Conservation (phyloP, 2,113 vertebrate species). For the Opisthocomus hoazin region DNA sequence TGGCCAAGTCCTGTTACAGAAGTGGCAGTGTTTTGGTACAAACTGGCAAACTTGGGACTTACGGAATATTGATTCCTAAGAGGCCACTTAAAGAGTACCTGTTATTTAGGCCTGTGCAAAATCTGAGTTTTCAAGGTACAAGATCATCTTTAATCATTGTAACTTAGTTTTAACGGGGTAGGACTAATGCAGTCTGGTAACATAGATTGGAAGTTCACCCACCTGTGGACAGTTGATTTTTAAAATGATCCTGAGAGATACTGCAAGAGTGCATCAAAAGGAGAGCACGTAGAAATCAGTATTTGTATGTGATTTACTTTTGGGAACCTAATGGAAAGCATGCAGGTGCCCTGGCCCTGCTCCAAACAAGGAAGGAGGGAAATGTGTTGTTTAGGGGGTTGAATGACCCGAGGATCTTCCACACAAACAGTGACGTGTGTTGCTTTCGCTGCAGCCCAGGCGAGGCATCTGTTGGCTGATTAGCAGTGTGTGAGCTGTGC, state of each 20-base stretch:
- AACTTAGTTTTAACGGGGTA: neutral
- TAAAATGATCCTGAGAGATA: neutral
- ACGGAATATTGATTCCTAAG: neutral
- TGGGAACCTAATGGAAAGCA: neutral
- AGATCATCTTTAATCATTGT: neutral
- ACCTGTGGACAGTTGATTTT: neutral
- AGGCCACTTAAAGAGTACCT: neutral
- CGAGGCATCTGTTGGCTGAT: neutral
- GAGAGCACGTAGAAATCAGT: rapidly evolving
- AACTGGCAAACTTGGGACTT: neutral
- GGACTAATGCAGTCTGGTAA: neutral
- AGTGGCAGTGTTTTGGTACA: neutral
- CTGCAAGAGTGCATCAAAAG: neutral
- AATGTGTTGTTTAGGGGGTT: neutral
- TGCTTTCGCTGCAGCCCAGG: neutral
- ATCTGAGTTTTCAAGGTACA: neutral
- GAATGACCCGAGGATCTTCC: neutral
- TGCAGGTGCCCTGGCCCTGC: neutral
- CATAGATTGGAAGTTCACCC: neutral
- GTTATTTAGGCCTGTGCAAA: neutral
- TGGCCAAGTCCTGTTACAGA: neutral
- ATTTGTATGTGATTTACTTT: neutral
- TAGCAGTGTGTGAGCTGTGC: neutral
- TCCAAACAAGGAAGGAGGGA: neutral
- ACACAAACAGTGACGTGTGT: rapidly evolving